Percentiles rank a stretch among this genome's conserved stretches.
These are phyloP conservation scores for Ctenosaura bakeri DNA, from an alignment of 2,797 vertebrate species.

Conservation along the genomic window DNA sequence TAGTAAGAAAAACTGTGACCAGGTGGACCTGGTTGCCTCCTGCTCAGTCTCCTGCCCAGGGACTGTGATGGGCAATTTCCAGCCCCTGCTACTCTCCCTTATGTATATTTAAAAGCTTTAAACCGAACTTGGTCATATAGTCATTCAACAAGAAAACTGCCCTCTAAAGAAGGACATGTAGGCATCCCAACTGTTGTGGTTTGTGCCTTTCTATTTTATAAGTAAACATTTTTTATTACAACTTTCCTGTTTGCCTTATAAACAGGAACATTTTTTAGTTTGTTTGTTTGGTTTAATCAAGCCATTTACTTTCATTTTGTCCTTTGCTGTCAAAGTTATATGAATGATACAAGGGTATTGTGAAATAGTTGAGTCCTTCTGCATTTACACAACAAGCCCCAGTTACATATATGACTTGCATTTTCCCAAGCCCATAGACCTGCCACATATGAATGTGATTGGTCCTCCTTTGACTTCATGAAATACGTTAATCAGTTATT, in stretches of 20 bases:
- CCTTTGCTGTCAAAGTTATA: not conserved
- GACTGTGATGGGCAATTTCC: not conserved
- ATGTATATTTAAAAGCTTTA: no score
- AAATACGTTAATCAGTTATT: not conserved
- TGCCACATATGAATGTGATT: not conserved
- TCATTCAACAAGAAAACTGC: not conserved
- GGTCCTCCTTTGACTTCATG: constrained; percentile 24
- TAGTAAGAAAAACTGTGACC: no score
- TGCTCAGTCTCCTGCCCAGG: not conserved
- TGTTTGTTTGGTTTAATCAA: not conserved
- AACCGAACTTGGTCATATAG: not conserved
- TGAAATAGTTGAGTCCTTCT: constrained; percentile 12
- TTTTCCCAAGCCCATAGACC: not conserved
- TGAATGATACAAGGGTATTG: constrained; percentile 9
- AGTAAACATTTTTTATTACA: not conserved
- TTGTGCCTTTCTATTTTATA: not conserved
- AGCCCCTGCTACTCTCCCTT: not conserved
- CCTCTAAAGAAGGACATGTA: not conserved
- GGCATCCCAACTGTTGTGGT: not conserved
- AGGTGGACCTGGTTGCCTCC: no score
- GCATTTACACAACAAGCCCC: not conserved
- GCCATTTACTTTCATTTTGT: constrained; percentile 3
- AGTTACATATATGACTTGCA: constrained; percentile 15
- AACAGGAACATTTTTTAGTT: not conserved
- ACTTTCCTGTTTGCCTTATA: not conserved